These are phyloP conservation scores for Antitype chi DNA, from an alignment of 2,888 invertebrate genomes.

Conservation along the genomic window DNA sequence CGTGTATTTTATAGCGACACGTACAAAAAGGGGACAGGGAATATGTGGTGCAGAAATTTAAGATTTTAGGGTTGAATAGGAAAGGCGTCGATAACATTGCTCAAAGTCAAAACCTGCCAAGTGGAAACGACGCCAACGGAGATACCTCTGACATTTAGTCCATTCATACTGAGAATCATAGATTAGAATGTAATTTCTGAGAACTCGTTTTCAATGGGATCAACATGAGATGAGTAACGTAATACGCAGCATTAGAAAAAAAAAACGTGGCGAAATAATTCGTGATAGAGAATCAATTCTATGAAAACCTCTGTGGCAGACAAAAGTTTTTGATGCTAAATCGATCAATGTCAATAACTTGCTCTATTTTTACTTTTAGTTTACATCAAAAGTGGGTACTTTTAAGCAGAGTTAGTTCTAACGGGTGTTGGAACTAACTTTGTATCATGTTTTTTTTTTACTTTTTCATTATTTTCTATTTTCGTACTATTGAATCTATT, in stretches of 20 bases:
- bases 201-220: constrained; percentile 60
- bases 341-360: constrained; percentile 17
- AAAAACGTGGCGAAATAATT: constrained; percentile 46
- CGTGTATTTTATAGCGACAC: constrained; percentile 27
- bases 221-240: constrained; percentile 51
- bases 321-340: constrained; percentile 9
- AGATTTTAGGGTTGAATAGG: constrained; percentile 3
- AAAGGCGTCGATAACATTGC: constrained; percentile 6
- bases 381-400: neutral
- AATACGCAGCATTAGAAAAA: constrained; percentile 16
- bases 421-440: neutral
- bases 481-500: neutral
- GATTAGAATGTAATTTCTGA: constrained; percentile 64
- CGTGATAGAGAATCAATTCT: neutral
- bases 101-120: neutral
- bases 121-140: constrained; percentile 12
- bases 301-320: constrained; percentile 3
- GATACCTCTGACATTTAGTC: constrained; percentile 53
- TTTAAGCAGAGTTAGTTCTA: too few species aligned
- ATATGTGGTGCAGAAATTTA: constrained; percentile 1
- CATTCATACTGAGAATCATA: constrained; percentile 55
- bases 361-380: constrained; percentile 22
- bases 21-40: constrained; percentile 13
- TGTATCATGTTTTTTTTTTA: neutral
- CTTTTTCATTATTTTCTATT: constrained; percentile 8